Base-by-base conservation (phyloP, 2,888 invertebrate genomes). In the Fragum fragum region DNA sequence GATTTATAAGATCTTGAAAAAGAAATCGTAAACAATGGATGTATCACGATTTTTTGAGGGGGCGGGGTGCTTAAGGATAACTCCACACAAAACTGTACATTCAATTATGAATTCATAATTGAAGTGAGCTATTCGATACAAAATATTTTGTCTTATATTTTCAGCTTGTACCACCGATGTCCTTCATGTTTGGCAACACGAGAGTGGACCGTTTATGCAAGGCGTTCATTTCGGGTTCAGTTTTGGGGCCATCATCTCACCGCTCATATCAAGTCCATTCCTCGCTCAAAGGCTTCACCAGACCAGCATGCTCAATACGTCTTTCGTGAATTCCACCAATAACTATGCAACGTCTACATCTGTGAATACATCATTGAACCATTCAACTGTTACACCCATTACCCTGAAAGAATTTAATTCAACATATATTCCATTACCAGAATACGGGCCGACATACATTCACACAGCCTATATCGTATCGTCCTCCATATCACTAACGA, bases 201-300 rank as follows among this genome's bases (percentile, higher is more conserved):
- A 81, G 32, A 70, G 79, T 18, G 76, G 81, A 18, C 79, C 85
- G 7, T 85, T 66, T 29, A 81, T 85, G 74, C 85, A 85, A 32
- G 76, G 79, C 23, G 72, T 85, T 18, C 85, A 81, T 42, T 52
- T 73, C 29, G 59, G 55, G 23, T 85, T 79, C 63, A 74, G 81
- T 63, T 52, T 85, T 16, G 85, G 85, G 14, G 81, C 79, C 52
- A 85, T 85, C 36, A 28, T 85, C 18, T 81, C 85, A 0, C 85
- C 85, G 2, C 71, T 85, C 14, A 52, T 74, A 1, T 47, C 79
- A 18, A 74, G 79, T 55, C 81, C 85, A 36, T 85, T 81, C 66
- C 74, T 85, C 14, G 81, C 85, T 1, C 55, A 72, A 70, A 72
- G 73, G 36, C 36, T 76, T 9, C 61, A 23, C 16, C 16, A 28